Percentiles rank a stretch among this genome's conserved stretches.
phyloP scores from a whole-genome alignment of 2,797 vertebrate genomes.

The Manis crassicaudata region DNA sequence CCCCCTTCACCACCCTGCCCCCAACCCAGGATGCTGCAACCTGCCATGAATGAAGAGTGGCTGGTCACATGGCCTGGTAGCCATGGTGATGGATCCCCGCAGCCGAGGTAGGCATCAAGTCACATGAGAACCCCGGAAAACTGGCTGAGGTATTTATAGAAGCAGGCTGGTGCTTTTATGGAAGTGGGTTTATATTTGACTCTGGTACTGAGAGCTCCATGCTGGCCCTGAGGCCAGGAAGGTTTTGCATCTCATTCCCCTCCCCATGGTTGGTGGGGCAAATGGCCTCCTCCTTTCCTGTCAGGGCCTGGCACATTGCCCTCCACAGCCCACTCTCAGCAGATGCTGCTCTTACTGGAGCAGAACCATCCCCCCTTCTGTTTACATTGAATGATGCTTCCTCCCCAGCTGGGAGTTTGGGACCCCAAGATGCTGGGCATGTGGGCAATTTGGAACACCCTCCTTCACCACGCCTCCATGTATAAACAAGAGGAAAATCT shows the following conservation, averaged over 20 bases:
- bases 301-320: not conserved
- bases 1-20: not conserved
- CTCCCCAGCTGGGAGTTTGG: not conserved
- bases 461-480: not conserved
- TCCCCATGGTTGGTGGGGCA: not conserved
- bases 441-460: not conserved
- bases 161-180: constrained; percentile 85
- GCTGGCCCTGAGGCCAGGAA: constrained; percentile 68
- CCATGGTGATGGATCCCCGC: constrained; percentile 87
- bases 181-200: constrained; percentile 82
- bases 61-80: constrained; percentile 82
- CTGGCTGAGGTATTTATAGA: constrained; percentile 88
- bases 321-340: not conserved
- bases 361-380: not conserved
- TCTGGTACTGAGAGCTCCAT: constrained; percentile 54
- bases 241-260: not conserved
- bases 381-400: not conserved
- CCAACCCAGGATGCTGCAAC: constrained; percentile 45
- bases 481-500: not conserved
- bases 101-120: constrained; percentile 84
- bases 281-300: not conserved
- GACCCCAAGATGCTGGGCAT: not conserved
- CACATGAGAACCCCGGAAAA: constrained; percentile 86
- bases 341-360: not conserved
- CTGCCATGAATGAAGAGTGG: constrained; percentile 83